These are phyloP conservation scores for Lutraria lutraria DNA, from an alignment of 2,888 invertebrate genomes.

Conservation along the genomic window DNA sequence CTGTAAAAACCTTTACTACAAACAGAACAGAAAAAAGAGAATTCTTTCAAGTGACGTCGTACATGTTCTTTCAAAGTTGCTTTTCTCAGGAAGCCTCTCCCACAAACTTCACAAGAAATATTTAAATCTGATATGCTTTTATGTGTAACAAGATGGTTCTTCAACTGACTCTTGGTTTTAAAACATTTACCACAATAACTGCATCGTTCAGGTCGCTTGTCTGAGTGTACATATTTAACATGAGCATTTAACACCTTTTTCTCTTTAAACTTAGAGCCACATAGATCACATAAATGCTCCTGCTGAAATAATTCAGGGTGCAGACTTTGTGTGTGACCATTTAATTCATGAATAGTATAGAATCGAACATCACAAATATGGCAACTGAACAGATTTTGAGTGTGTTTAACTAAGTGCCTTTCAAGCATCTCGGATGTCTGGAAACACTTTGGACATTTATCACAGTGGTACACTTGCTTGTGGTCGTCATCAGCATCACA, in stretches of 20 bases:
- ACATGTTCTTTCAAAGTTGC: conserved; percentile 63
- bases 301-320: conserved; percentile 30
- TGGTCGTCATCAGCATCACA: conserved; percentile 53
- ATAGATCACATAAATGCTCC: conserved; percentile 60
- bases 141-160: conserved; percentile 60
- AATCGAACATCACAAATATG: conserved; percentile 36
- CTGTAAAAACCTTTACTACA: conserved; percentile 65
- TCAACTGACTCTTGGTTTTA: conserved; percentile 63
- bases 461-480: conserved; percentile 50
- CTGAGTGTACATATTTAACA: conserved; percentile 59
- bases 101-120: conserved; percentile 62
- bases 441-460: conserved; percentile 55
- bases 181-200: conserved; percentile 51
- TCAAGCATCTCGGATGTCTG: conserved; percentile 40
- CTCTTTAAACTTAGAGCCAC: conserved; percentile 60
- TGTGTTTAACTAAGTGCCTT: conserved; percentile 40
- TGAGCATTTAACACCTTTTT: conserved; percentile 59
- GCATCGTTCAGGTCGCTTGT: conserved; percentile 53
- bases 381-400: conserved; percentile 31
- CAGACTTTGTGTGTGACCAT: conserved; percentile 26
- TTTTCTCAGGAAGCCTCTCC: conserved; percentile 56
- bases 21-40: conserved; percentile 44
- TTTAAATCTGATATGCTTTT: conserved; percentile 44
- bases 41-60: conserved; percentile 61
- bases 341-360: conserved; percentile 43